These are phyloP conservation scores for Odontomachus brunneus DNA, from an alignment of 1,140 invertebrate genomes.

Conservation along the genomic window DNA sequence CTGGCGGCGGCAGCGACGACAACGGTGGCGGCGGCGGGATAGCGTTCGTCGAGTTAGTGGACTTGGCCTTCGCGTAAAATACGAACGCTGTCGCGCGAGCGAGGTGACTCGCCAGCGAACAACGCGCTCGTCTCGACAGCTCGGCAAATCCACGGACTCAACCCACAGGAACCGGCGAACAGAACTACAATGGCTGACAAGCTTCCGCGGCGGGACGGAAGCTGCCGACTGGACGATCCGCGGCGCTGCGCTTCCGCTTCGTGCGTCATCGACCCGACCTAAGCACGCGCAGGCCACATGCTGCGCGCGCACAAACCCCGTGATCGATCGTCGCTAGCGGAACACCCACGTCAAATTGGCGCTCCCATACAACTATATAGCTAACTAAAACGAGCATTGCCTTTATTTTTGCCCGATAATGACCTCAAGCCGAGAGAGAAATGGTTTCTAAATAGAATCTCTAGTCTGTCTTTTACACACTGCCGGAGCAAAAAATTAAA, in stretches of 20 bases:
- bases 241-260: slow-evolving; percentile 71
- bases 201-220: slow-evolving; percentile 82
- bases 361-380: no score
- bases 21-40: not conserved
- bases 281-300: not conserved
- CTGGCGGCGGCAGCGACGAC: not conserved
- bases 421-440: no score
- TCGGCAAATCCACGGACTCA: slow-evolving; percentile 73
- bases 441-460: no score
- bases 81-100: slow-evolving; percentile 23
- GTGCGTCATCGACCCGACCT: slow-evolving; percentile 4
- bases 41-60: not conserved
- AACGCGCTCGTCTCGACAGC: not conserved
- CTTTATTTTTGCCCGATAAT: no score
- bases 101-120: slow-evolving; percentile 3
- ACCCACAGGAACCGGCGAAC: slow-evolving; percentile 80
- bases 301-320: not conserved
- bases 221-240: slow-evolving; percentile 74
- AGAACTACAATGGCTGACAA: slow-evolving; percentile 83
- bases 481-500: no score
- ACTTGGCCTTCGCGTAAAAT: not conserved
- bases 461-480: no score
- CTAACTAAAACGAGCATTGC: no score
- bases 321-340: not conserved
- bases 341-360: no score